Evolutionary conservation across 2,113 vertebrate genomes (phyloP).

Genomic region (Phodopus roborovskii): DNA sequence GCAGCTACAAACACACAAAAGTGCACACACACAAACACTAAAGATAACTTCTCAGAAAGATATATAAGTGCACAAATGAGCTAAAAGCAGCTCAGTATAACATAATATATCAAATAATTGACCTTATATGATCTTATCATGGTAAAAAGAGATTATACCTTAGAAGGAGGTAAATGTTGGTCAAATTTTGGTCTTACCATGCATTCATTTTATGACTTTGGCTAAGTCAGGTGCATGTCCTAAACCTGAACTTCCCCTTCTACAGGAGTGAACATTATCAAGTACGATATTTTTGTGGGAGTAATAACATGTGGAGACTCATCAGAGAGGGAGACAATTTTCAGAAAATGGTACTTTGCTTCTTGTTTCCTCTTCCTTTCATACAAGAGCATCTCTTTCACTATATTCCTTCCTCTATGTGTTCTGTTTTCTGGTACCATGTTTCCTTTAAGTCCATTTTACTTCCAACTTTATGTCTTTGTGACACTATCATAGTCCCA

Average conservation of each 20-base stretch:
- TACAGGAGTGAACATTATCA: background rate
- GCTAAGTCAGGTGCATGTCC: background rate
- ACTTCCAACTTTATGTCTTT: background rate
- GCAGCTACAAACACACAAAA: background rate
- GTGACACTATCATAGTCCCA: background rate
- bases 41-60: background rate
- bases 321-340: background rate
- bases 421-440: background rate
- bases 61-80: background rate
- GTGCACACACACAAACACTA: background rate
- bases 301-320: background rate
- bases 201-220: background rate
- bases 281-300: background rate
- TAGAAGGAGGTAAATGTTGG: background rate
- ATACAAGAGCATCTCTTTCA: background rate
- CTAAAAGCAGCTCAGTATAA: background rate
- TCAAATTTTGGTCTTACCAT: background rate
- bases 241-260: background rate
- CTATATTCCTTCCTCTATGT: background rate
- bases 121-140: background rate
- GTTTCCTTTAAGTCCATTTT: background rate
- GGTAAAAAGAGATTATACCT: background rate
- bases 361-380: background rate
- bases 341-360: background rate
- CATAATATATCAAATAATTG: background rate